Percentiles rank a stretch among this genome's conserved stretches.
phyloP scores from a whole-genome alignment of 2,888 invertebrate species.

The Drosophila helvetica region DNA sequence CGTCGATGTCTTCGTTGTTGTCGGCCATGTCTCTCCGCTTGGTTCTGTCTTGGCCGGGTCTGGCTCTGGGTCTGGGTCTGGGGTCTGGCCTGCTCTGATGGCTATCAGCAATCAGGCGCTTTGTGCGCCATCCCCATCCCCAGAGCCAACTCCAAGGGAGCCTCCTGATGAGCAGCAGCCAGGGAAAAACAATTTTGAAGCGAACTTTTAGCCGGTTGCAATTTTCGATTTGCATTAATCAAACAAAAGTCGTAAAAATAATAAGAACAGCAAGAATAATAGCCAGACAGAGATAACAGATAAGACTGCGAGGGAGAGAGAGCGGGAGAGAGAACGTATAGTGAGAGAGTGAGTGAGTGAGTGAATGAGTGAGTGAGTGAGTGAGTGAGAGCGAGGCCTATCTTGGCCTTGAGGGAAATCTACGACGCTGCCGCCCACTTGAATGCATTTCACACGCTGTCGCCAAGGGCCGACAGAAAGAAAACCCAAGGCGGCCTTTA shows the following conservation, averaged over 20 bases:
- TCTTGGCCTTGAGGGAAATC: constrained; percentile 47
- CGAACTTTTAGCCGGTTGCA: constrained; percentile 48
- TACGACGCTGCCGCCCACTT: constrained; percentile 29
- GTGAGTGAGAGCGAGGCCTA: constrained; percentile 21
- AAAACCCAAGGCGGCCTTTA: constrained; percentile 24
- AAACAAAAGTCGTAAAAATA: constrained; percentile 50
- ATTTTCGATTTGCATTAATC: constrained; percentile 52
- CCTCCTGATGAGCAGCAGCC: constrained; percentile 66
- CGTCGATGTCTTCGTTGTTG: constrained; percentile 42
- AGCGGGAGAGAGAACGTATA: constrained; percentile 17
- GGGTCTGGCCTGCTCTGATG: constrained; percentile 56
- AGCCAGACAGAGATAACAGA: constrained; percentile 38
- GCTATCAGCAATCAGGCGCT: constrained; percentile 80
- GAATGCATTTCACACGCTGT: constrained; percentile 71
- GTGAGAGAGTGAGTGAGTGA: background rate
- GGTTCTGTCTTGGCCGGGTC: constrained; percentile 22
- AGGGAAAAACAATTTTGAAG: constrained; percentile 16
- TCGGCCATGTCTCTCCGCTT: constrained; percentile 15
- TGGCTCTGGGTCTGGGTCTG: constrained; percentile 21
- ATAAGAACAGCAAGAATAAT: constrained; percentile 30
- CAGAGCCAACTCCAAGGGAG: constrained; percentile 11
- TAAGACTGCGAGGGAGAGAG: constrained; percentile 26
- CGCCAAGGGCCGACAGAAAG: constrained; percentile 44
- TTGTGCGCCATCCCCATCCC: constrained; percentile 70
- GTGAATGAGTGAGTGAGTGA: constrained; percentile 5